A percentile compares a stretch with the other conserved stretches of the same genome.
phyloP scores from a whole-genome alignment of 2,888 invertebrate species.

The Dichetophora obliterata region DNA sequence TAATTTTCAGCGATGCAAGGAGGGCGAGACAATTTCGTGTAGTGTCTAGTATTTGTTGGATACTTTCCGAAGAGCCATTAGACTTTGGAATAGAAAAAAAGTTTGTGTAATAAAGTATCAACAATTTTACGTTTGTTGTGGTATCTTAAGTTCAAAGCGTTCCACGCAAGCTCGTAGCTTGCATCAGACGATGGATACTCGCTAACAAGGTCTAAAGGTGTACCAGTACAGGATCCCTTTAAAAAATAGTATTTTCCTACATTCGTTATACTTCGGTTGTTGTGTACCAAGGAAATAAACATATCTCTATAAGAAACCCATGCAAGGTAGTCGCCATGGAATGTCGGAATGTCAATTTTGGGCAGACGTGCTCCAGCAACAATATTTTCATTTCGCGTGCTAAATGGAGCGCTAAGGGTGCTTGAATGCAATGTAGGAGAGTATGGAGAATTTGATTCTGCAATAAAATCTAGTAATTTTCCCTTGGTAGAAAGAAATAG shows the following conservation, averaged over 20 bases:
- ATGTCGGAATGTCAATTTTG: slow-evolving; percentile 33
- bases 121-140: slow-evolving; percentile 36
- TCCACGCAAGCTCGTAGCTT: slow-evolving; percentile 23
- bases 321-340: slow-evolving; percentile 35
- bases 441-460: neutral
- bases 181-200: slow-evolving; percentile 38
- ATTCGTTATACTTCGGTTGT: slow-evolving; percentile 26
- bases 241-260: slow-evolving; percentile 36
- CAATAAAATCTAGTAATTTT: slow-evolving; percentile 12
- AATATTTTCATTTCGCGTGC: slow-evolving; percentile 32
- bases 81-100: slow-evolving; percentile 21
- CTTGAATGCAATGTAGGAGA: neutral
- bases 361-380: neutral
- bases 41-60: slow-evolving; percentile 25
- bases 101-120: neutral
- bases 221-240: slow-evolving; percentile 2
- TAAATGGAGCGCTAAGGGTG: neutral
- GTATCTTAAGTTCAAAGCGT: slow-evolving; percentile 8
- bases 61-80: slow-evolving; percentile 22
- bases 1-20: neutral
- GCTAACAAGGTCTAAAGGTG: slow-evolving; percentile 24
- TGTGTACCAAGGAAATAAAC: slow-evolving; percentile 38
- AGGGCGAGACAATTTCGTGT: slow-evolving; percentile 27
- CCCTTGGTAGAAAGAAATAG: slow-evolving; percentile 14
- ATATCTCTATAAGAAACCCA: slow-evolving; percentile 39